phyloP scores from a whole-genome alignment of 2,113 vertebrate genomes.

The Lamprotornis superbus region DNA sequence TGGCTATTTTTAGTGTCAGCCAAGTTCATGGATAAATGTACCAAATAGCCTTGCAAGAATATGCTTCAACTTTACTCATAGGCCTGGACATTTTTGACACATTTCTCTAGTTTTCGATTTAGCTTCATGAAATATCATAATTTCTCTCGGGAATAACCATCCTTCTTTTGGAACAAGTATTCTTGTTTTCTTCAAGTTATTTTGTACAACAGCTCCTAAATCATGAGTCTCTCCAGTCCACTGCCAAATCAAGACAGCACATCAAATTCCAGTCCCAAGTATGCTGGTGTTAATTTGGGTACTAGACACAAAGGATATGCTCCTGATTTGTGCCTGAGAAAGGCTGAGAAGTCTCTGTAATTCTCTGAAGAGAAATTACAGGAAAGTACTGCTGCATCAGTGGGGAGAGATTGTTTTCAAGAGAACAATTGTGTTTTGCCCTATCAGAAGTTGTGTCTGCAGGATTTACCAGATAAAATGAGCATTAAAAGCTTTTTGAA shows the following conservation, averaged over 20 bases:
- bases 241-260: background rate
- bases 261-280: background rate
- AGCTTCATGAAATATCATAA: background rate
- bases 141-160: background rate
- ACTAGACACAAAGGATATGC: background rate
- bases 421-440: background rate
- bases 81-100: background rate
- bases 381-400: background rate
- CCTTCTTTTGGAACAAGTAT: background rate
- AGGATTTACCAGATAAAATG: background rate
- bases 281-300: background rate
- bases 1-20: background rate
- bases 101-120: background rate
- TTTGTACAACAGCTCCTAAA: conserved; percentile 10
- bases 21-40: background rate
- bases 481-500: background rate
- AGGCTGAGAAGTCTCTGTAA: background rate
- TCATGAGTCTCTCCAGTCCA: background rate
- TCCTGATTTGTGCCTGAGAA: background rate
- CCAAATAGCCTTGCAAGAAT: background rate
- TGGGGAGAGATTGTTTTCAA: background rate
- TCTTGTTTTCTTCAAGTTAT: background rate
- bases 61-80: background rate
- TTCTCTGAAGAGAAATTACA: background rate
- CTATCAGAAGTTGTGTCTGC: background rate